Evolutionary conservation across 2,113 vertebrate genomes (phyloP).

Genomic region (Bos indicus): DNA sequence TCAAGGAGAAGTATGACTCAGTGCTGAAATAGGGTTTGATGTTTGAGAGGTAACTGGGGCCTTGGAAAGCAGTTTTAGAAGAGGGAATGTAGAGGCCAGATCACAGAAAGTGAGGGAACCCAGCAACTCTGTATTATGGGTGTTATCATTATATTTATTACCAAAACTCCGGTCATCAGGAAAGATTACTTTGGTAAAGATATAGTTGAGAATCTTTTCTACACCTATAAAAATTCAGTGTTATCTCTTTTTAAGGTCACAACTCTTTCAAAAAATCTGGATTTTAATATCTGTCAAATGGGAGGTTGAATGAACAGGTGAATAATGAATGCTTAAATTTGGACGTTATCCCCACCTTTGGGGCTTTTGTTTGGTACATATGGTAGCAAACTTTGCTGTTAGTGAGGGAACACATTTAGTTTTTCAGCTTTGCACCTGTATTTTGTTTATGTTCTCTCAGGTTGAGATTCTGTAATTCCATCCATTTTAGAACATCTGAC

Average conservation of each 20-base stretch:
- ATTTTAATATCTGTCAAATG: constrained; percentile 8
- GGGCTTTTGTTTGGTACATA: background rate
- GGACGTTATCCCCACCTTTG: background rate
- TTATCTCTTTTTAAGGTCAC: background rate
- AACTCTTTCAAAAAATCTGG: background rate
- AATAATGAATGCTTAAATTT: constrained; percentile 17
- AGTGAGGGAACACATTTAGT: background rate
- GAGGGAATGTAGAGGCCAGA: background rate
- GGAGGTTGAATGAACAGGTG: constrained; percentile 3
- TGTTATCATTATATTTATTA: background rate
- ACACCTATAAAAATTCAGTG: background rate
- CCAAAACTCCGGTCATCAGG: background rate
- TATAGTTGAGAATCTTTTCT: constrained; percentile 8
- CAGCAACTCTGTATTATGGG: background rate
- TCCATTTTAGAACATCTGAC: constrained; percentile 22
- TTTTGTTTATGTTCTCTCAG: constrained; percentile 2
- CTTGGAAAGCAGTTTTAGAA: constrained; percentile 21
- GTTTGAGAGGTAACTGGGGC: background rate
- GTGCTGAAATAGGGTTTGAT: background rate
- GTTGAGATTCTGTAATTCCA: constrained; percentile 9
- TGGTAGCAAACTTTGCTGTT: background rate
- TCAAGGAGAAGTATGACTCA: background rate
- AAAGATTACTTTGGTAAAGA: background rate
- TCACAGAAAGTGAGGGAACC: background rate
- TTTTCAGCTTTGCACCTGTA: background rate